Conservation (phyloP, 2,888 invertebrate genomes). For the Drosophila robusta region DNA sequence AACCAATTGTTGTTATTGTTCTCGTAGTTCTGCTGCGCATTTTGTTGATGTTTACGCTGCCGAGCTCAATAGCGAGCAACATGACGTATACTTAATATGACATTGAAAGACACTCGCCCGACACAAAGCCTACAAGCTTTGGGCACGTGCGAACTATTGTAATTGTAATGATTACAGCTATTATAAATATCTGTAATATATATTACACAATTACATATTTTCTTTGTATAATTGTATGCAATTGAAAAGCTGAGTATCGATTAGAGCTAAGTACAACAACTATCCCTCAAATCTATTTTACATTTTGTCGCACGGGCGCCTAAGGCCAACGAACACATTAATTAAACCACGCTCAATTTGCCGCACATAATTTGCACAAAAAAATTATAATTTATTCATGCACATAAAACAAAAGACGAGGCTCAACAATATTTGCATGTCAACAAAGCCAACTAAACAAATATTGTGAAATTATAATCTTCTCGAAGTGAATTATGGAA, state of each 20-base stretch:
- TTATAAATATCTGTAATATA: neutral
- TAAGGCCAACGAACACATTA: slow-evolving; percentile 22
- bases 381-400: slow-evolving; percentile 35
- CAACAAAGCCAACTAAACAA: slow-evolving; percentile 11
- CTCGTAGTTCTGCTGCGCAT: neutral
- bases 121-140: too few relatives aligned
- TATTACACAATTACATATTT: neutral
- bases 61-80: slow-evolving; percentile 2
- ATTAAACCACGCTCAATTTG: slow-evolving; percentile 41
- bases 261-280: neutral
- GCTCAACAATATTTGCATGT: slow-evolving; percentile 7
- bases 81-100: slow-evolving; percentile 30
- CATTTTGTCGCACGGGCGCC: slow-evolving; percentile 2
- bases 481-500: too few relatives aligned
- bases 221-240: too few relatives aligned
- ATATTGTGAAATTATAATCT: neutral
- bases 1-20: slow-evolving; percentile 14
- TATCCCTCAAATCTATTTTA: neutral
- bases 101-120: neutral
- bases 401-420: slow-evolving; percentile 17
- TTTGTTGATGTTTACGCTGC: neutral
- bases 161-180: neutral
- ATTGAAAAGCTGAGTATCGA: too few relatives aligned
- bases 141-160: neutral
- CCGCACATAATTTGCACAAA: slow-evolving; percentile 24